phyloP scores from a whole-genome alignment of 2,888 invertebrate species.

The Dicycla oo region DNA sequence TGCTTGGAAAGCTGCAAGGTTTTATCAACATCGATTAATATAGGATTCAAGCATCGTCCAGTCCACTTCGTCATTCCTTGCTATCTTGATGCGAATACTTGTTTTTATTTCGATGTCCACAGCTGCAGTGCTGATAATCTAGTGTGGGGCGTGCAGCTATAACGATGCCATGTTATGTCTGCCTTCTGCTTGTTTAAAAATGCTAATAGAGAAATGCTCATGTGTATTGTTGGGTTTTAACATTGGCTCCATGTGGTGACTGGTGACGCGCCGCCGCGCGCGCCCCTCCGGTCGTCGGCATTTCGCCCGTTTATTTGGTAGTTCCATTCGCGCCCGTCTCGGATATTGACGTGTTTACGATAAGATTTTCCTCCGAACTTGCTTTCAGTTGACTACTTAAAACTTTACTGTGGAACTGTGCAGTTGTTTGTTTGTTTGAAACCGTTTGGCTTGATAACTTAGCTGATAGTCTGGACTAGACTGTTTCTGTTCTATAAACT shows the following conservation, averaged over 20 bases:
- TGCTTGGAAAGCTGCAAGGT: constrained; percentile 45
- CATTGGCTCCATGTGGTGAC: constrained; percentile 77
- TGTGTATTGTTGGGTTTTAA: constrained; percentile 76
- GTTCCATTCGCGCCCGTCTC: constrained; percentile 81
- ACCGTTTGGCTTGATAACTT: constrained; percentile 42
- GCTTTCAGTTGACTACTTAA: constrained; percentile 55
- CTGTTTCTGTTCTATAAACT: constrained; percentile 75
- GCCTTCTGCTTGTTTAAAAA: constrained; percentile 65
- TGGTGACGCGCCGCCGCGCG: constrained; percentile 77
- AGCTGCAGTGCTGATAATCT: constrained; percentile 79
- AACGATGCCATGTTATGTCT: constrained; percentile 76
- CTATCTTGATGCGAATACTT: constrained; percentile 70
- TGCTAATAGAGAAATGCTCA: constrained; percentile 76
- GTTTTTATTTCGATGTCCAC: constrained; percentile 75
- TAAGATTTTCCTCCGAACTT: constrained; percentile 57
- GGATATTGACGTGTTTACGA: constrained; percentile 77
- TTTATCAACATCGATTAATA: constrained; percentile 55
- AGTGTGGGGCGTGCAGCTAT: constrained; percentile 75
- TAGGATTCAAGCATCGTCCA: constrained; percentile 36
- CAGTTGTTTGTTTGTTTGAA: constrained; percentile 60
- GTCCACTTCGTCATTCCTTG: constrained; percentile 45
- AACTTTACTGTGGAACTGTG: constrained; percentile 63
- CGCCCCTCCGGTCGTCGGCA: constrained; percentile 79
- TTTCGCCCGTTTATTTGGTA: constrained; percentile 78
- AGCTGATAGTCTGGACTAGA: constrained; percentile 41